Evolutionary conservation across 1,140 invertebrate species (phyloP).

Genomic region (Lucilia cuprina): DNA sequence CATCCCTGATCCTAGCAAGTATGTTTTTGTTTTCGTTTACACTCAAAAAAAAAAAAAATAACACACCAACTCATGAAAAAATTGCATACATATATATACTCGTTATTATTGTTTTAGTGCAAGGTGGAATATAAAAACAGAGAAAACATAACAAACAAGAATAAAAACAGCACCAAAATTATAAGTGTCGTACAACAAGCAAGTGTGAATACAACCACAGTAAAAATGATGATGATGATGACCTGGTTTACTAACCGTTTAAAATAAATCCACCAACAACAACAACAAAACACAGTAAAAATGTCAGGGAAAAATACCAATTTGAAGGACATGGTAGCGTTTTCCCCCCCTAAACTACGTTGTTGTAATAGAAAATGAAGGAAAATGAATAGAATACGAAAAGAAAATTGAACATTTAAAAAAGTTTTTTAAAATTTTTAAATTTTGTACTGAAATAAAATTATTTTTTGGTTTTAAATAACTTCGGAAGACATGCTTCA

Average conservation of each 20-base stretch:
- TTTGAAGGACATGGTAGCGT: not conserved
- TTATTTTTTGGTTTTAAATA: too few relatives aligned
- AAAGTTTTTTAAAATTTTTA: not conserved
- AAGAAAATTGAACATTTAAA: not conserved
- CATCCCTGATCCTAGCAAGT: too few relatives aligned
- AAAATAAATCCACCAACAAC: not conserved
- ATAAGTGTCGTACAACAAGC: not conserved
- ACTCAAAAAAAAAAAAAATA: too few relatives aligned
- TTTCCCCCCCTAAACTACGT: not conserved
- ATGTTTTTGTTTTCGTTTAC: too few relatives aligned
- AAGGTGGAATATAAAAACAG: not conserved
- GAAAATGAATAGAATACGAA: not conserved
- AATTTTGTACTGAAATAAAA: not conserved
- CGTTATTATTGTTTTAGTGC: not conserved
- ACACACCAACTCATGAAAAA: too few relatives aligned
- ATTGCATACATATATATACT: not conserved
- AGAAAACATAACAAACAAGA: too few relatives aligned
- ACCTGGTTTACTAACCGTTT: conserved; percentile 8
- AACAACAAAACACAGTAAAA: not conserved
- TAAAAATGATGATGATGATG: not conserved
- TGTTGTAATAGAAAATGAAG: not conserved
- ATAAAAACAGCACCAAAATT: not conserved
- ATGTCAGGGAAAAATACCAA: conserved; percentile 4
- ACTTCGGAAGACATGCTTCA: too few relatives aligned
- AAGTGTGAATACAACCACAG: not conserved